Evolutionary conservation across 2,797 vertebrate species (phyloP).

Genomic region (Graptemys geographica): DNA sequence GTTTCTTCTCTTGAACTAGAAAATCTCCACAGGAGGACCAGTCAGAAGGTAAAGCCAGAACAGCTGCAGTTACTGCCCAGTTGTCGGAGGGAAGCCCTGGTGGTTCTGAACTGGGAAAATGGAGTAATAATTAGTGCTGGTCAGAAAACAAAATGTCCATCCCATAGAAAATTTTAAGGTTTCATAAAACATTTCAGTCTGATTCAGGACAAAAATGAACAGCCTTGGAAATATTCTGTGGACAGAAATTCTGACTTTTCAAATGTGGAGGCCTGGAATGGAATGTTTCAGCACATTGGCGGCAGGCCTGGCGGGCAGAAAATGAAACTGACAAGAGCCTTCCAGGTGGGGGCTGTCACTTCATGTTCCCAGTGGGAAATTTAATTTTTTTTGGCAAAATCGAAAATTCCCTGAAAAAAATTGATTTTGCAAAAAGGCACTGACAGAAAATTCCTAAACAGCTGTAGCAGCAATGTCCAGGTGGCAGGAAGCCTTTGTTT

Average conservation of each 20-base stretch:
- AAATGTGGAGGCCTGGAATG: background rate
- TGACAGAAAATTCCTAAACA: background rate
- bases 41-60: slow-evolving; percentile 37
- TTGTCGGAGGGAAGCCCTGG: slow-evolving; percentile 27
- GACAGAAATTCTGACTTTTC: background rate
- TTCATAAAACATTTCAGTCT: background rate
- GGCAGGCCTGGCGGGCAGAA: background rate
- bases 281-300: background rate
- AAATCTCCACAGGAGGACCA: slow-evolving; percentile 59
- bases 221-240: background rate
- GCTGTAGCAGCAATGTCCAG: background rate
- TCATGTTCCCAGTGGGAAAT: background rate
- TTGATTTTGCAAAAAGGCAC: background rate
- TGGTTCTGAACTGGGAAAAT: slow-evolving; percentile 67
- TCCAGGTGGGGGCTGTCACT: background rate
- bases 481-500: background rate
- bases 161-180: background rate
- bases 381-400: background rate
- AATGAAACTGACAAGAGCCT: background rate
- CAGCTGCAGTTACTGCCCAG: slow-evolving; percentile 46
- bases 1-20: slow-evolving; percentile 61
- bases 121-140: slow-evolving; percentile 49
- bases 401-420: background rate
- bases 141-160: background rate
- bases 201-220: background rate